Evolutionary conservation across 1,140 invertebrate species (phyloP), one percentile per base, ranked within the genome.

Genomic region (Bombus difficillimus): DNA sequence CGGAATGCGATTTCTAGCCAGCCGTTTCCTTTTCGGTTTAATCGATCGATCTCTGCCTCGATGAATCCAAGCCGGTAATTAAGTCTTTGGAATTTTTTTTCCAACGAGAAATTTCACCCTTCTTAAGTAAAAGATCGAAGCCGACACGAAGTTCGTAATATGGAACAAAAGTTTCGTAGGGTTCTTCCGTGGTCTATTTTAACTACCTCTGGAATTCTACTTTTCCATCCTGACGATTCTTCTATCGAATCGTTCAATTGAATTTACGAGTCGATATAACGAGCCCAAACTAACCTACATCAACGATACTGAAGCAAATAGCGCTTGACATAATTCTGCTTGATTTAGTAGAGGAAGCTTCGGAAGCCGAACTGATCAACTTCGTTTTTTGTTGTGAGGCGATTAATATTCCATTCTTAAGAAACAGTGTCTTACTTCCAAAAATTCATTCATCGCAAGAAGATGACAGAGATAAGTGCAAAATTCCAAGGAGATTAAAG

Each of bases 31-130:
- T 83, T 62, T 74, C 62, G 18, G 13, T 73, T 79, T 73, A 62
- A 39, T 57, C 75, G 75, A 83, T 87, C 85, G 86, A 88, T 62
- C 59, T 13, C 10, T 64, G 57, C 75, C 25, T 74, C 66, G 66
- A 39, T n/a, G 68, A 78, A 62, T 78, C 62, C 73, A 41, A 78
- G 64, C 62, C 74, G 79, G 87, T 86, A 87, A 87, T 81, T 78
- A 78, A 78, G 79, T 78, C 77, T 64, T 53, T 69, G 78, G n/a
- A 66, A 34, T n/a, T 73, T 66, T 66, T 66, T 4, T 28, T 18
- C 32, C 18, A 18, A 9, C 41, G 15, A 32, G 12, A 15, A 79
- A 68, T 41, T 69, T 43, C 41, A 5, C 9, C 28, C 3, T 6
- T 22, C 22, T 41, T 32, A 22, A 15, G 3, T 8, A 18, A 10